Evolutionary conservation across 1,140 invertebrate genomes (phyloP), one percentile per base, ranked within the genome.

Genomic region (Papilio glaucus): DNA sequence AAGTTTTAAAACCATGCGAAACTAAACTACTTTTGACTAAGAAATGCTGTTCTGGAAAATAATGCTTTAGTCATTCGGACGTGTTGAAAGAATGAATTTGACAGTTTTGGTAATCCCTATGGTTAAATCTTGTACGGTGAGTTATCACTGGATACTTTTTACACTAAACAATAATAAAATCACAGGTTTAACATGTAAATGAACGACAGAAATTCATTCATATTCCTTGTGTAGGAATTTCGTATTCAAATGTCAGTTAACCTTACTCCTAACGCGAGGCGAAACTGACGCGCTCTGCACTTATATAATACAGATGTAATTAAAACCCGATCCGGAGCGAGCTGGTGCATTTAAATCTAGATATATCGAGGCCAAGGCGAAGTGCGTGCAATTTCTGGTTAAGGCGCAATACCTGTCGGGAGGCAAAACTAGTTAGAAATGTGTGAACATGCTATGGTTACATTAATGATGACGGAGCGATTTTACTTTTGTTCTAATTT

Each of bases 361-460:
- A 49, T 42, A 69, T 49, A 69, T 69, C 45, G 41, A 45, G 67
- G 67, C 67, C 67, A 69, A 69, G 67, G 67, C 42, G 67, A 69
- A 49, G 42, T 62, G 37, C 29, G 37, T n/a, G 41, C 42, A 53
- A 53, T 53, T 69, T 69, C 41, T 69, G 26, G 61, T 39, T 63
- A 63, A 69, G 67, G 67, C 42, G 26, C 42, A 26, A 63, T 15
- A 69, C 42, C 42, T 69, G 65, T 37, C 39, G n/a, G 65, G 65
- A 45, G 65, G 65, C 65, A 69, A n/a, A 69, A 69, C 67, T 53
- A 69, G 65, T 29, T 68, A 53, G 7, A 49, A 69, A 18, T 49
- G 24, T 68, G 29, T 49, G 9, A 18, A 21, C 8, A 65, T 8
- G 6, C 5, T 24, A 12, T 21, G 63, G 41, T 33, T 39, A 67